These are phyloP conservation scores for Tachystola acroxantha DNA, from an alignment of 2,888 invertebrate species.

Conservation along the genomic window DNA sequence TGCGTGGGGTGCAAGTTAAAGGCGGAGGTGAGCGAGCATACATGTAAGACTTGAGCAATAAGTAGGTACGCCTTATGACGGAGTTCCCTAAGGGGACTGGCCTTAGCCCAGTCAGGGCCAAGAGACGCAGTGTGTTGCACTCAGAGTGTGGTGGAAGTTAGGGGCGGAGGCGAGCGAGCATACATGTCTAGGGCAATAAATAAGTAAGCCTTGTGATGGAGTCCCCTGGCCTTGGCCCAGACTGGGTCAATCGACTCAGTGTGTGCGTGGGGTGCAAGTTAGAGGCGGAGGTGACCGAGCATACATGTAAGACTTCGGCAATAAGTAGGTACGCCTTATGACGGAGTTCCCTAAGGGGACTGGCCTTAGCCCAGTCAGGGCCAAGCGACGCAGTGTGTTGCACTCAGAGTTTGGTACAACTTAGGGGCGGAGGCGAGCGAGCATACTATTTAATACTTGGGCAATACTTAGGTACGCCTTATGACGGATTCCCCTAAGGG, in stretches of 20 bases:
- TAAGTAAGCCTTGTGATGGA: too few relatives aligned
- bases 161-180: slow-evolving; percentile 14
- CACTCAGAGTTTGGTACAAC: slow-evolving; percentile 28
- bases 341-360: slow-evolving; percentile 39
- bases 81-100: slow-evolving; percentile 44
- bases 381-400: slow-evolving; percentile 47
- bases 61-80: slow-evolving; percentile 22
- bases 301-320: too few relatives aligned
- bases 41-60: neutral
- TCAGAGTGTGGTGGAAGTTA: slow-evolving; percentile 16
- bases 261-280: too few relatives aligned
- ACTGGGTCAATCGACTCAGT: too few relatives aligned
- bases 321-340: slow-evolving; percentile 17
- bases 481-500: too few relatives aligned
- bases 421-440: slow-evolving; percentile 13
- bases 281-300: too few relatives aligned
- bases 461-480: too few relatives aligned
- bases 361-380: slow-evolving; percentile 61
- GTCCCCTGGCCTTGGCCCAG: too few relatives aligned
- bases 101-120: slow-evolving; percentile 60
- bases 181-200: too few relatives aligned
- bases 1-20: too few relatives aligned
- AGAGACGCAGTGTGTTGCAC: slow-evolving; percentile 50
- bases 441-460: too few relatives aligned
- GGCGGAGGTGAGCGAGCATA: too few relatives aligned